Evolutionary conservation across 1,140 invertebrate genomes (phyloP), one percentile per base, ranked within the genome.

Genomic region (Drosophila tristis): DNA sequence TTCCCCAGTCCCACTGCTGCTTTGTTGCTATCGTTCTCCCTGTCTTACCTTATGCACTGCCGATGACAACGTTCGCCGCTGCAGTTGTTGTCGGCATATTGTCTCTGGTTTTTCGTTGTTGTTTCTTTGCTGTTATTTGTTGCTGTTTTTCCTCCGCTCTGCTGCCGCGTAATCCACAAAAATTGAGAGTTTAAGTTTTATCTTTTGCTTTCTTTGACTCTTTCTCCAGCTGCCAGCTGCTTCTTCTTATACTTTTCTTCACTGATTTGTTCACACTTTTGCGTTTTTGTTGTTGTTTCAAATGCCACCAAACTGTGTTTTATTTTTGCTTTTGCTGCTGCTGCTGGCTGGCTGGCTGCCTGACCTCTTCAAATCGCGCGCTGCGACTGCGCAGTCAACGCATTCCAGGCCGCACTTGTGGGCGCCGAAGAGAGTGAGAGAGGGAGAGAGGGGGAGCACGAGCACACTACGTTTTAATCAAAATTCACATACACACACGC

Each of bases 311-410:
- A 39, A 39, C 43, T 64, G 64, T 16, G 51, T 20, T 20, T 57
- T 51, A 49, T 73, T 42, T 63, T 67, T 44, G 64, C 51, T 67
- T 51, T 58, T 64, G 47, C 61, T 63, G 39, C 56, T 71, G 67
- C 70, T 72, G 49, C 35, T 39, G n/a, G n/a, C n/a, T n/a, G n/a
- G 35, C 35, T 29, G 35, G 35, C 35, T 39, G 31, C 59, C 73
- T 87, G 82, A 86, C 82, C 82, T 86, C 82, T 86, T 87, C 82
- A 78, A 70, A 77, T 70, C 66, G 75, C 64, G 49, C 78, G 81
- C 74, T 68, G 84, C 84, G 82, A 80, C 77, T 85, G 78, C 80
- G 80, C 80, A 84, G 80, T 82, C 79, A 62, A 77, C 80, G 82
- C 66, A 58, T 61, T 73, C 57, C 72, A 59, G 66, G 75, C 84